phyloP scores from a whole-genome alignment of 2,113 vertebrate genomes.

The Corythaeola cristata region DNA sequence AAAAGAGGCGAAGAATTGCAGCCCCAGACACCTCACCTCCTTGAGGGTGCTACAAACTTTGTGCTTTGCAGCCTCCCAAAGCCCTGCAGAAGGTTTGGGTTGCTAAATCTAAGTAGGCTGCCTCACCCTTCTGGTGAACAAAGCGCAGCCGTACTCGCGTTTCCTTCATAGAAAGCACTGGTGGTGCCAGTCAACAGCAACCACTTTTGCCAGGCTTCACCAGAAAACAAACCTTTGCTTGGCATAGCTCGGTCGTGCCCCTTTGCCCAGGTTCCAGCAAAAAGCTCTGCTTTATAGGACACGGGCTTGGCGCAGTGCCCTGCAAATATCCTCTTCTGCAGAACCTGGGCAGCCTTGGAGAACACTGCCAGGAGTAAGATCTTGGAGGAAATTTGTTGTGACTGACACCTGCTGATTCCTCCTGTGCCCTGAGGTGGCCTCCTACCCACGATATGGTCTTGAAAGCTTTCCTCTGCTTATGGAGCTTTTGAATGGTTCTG shows the following conservation, averaged over 20 bases:
- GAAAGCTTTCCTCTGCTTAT: not conserved
- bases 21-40: not conserved
- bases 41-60: not conserved
- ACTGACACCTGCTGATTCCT: not conserved
- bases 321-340: not conserved
- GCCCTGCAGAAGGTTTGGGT: not conserved
- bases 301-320: fast-evolving
- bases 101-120: not conserved
- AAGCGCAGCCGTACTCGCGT: fast-evolving
- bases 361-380: fast-evolving
- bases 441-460: fast-evolving
- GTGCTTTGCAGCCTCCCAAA: not conserved
- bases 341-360: not conserved
- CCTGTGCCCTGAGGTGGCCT: not conserved
- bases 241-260: fast-evolving
- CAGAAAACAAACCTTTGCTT: fast-evolving
- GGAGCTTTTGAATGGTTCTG: not conserved
- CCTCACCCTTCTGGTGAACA: not conserved
- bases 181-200: not conserved
- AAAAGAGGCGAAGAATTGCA: not conserved
- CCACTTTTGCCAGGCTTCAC: not conserved
- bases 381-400: not conserved
- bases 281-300: not conserved
- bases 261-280: not conserved
- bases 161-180: not conserved